These are phyloP conservation scores for Myrmecophaga tridactyla DNA, from an alignment of 2,113 vertebrate genomes.

Conservation along the genomic window DNA sequence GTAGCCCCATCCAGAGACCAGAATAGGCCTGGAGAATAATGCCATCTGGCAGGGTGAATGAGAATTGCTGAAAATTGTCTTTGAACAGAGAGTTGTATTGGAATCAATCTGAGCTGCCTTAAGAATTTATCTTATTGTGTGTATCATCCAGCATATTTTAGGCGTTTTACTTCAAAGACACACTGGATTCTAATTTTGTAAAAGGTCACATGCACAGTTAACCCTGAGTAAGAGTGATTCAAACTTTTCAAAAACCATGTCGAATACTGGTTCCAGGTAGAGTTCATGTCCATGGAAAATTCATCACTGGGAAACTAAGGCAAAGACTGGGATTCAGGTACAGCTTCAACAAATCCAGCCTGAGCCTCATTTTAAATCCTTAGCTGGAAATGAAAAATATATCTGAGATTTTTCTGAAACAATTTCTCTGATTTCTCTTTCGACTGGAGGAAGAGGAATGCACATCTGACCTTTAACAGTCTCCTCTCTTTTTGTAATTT, in stretches of 20 bases:
- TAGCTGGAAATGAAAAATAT: background rate
- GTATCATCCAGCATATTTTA: background rate
- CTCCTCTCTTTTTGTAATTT: conserved; percentile 8
- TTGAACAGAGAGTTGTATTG: background rate
- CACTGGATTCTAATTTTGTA: background rate
- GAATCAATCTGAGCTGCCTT: background rate
- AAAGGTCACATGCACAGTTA: background rate
- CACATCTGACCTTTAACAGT: background rate
- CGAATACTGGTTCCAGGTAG: background rate
- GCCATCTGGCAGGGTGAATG: background rate
- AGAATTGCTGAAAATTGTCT: background rate
- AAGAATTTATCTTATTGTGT: background rate
- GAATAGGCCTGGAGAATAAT: background rate
- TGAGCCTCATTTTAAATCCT: background rate
- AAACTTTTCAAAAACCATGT: background rate
- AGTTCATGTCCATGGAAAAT: background rate
- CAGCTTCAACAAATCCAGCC: background rate
- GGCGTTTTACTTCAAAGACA: background rate
- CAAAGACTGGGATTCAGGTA: background rate
- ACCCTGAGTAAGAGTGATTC: background rate
- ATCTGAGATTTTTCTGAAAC: conserved; percentile 32
- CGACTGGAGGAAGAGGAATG: background rate
- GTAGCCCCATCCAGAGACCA: background rate
- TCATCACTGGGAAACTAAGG: background rate
- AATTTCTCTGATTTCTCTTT: background rate